phyloP scores from a whole-genome alignment of 2,888 invertebrate genomes.

The Clunio marinus region DNA sequence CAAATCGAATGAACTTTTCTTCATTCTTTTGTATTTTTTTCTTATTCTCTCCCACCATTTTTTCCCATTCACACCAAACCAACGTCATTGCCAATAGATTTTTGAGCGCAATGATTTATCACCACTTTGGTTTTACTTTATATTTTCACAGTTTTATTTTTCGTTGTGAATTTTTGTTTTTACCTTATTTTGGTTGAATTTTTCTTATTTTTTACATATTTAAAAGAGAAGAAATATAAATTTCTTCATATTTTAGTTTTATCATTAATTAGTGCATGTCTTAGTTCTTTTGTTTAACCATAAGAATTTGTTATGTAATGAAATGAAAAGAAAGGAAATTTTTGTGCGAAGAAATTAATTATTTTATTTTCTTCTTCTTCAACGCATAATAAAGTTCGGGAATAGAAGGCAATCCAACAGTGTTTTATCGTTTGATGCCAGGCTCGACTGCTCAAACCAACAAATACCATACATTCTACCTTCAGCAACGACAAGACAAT shows the following conservation, averaged over 20 bases:
- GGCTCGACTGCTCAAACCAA: conserved; percentile 95
- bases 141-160: neutral
- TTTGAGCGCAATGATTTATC: conserved; percentile 35
- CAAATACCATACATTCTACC: conserved; percentile 91
- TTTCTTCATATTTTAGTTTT: too few relatives aligned
- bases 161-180: neutral
- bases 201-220: neutral
- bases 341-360: neutral
- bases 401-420: conserved; percentile 92
- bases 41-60: neutral
- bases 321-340: too few relatives aligned
- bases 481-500: conserved; percentile 89
- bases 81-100: conserved; percentile 31
- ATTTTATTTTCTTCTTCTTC: neutral
- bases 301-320: conserved; percentile 12
- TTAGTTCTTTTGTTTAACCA: conserved; percentile 19
- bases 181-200: neutral
- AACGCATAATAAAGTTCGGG: conserved; percentile 72
- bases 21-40: too few relatives aligned
- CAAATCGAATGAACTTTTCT: too few relatives aligned
- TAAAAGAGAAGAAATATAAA: too few relatives aligned
- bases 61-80: too few relatives aligned
- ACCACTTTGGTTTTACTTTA: neutral
- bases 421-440: conserved; percentile 92
- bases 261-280: too few relatives aligned